Evolutionary conservation across 2,113 vertebrate species (phyloP), one percentile per base, ranked within the genome.

Genomic region (Chamaea fasciata): DNA sequence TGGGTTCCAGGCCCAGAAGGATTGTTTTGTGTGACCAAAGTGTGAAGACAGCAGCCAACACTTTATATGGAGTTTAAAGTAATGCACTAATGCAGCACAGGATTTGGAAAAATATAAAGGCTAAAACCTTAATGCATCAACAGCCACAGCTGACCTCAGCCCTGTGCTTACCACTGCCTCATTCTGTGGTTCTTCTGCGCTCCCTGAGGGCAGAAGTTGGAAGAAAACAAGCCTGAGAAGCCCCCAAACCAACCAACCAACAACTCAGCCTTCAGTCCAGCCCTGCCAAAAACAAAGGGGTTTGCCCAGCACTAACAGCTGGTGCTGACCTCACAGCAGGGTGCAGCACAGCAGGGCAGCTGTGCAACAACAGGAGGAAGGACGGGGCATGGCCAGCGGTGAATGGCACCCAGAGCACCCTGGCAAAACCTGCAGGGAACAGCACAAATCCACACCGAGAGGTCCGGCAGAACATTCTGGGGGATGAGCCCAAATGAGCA

Each of bases 361-460:
- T 22, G 26, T 4, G 44, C 15, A 31, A 35, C 2, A 30, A 3
- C 42, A 28, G 84, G 6, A 44, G 46, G 21, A 20, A 30, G 70
- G 46, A 8, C 1, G 15, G 49, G 50, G 4, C 6, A 0, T 3
- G 20, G 13, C 73, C 35, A 8, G 5, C n/a, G 15, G 44, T 5
- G 46, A 23, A 6, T 4, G 0, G 15, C 42, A 24, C 27, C 1
- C 12, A 30, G 27, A 68, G 41, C 47, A 50, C 10, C 53, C 5
- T 1, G 1, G 7, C 2, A n/a, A 49, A 68, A 37, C 31, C 86
- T 11, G 35, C 77, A 56, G 57, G 8, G 41, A 47, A 12, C 44
- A 16, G 44, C 57, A 49, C 42, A 13, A 30, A 55, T 0, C 57
- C 4, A 0, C 52, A 11, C 15, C 0, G 2, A 68, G 55, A 23